phyloP scores from a whole-genome alignment of 2,797 vertebrate species.

The Champsocephalus esox region DNA sequence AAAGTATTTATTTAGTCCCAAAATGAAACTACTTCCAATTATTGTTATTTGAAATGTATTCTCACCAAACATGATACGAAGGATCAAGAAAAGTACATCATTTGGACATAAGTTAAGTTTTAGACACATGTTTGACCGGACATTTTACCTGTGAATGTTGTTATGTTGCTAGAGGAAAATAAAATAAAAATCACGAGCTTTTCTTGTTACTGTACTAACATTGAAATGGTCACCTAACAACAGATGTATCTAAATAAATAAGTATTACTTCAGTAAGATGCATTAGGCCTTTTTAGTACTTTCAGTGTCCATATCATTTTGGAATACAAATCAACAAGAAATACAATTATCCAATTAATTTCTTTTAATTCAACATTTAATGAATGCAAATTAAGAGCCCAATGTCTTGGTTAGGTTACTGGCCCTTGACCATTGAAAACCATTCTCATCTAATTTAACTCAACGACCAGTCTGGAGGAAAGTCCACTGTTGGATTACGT shows the following conservation, averaged over 20 bases:
- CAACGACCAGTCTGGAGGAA: slow-evolving; percentile 32
- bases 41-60: not conserved
- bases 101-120: too few relatives aligned
- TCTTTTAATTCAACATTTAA: not conserved
- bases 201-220: not conserved
- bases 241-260: not conserved
- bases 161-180: not conserved
- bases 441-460: slow-evolving; percentile 36
- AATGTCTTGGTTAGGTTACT: slow-evolving; percentile 24
- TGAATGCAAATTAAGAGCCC: slow-evolving; percentile 25
- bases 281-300: not conserved
- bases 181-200: not conserved
- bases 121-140: not conserved
- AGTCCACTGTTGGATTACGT: not conserved
- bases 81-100: too few relatives aligned
- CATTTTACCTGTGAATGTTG: not conserved
- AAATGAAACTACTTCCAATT: not conserved
- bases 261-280: not conserved
- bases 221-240: not conserved
- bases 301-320: not conserved
- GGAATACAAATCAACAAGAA: not conserved
- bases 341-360: slow-evolving; percentile 17
- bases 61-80: too few relatives aligned
- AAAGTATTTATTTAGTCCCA: not conserved
- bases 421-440: slow-evolving; percentile 37